Conservation (phyloP, 2,797 vertebrate genomes). For the Manis crassicaudata region DNA sequence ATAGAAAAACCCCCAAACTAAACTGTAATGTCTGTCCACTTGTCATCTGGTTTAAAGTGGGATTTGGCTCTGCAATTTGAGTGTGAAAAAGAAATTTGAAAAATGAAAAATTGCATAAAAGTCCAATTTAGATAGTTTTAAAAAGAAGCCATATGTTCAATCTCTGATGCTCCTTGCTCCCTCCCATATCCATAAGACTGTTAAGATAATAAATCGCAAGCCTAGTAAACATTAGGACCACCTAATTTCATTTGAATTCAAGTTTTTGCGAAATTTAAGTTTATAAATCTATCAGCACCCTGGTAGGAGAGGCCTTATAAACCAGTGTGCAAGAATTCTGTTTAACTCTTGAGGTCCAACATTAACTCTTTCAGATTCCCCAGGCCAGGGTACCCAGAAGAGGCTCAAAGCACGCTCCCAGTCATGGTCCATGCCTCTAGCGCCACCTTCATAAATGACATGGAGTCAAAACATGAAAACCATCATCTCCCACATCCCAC, state of each 20-base stretch:
- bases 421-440: not conserved
- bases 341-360: not conserved
- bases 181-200: not conserved
- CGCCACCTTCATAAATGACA: not conserved
- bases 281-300: not conserved
- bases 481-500: not conserved
- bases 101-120: conserved; percentile 65
- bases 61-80: conserved; percentile 54
- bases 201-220: conserved; percentile 35
- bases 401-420: not conserved
- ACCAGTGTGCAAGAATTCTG: not conserved
- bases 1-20: not conserved
- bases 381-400: not conserved
- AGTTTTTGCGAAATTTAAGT: not conserved
- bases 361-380: not conserved
- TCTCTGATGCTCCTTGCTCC: conserved; percentile 34
- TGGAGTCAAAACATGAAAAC: not conserved
- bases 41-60: conserved; percentile 47
- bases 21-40: conserved; percentile 48
- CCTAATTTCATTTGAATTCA: not conserved
- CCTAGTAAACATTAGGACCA: conserved; percentile 24
- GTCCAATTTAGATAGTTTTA: conserved; percentile 63
- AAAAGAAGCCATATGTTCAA: conserved; percentile 70
- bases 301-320: not conserved
- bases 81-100: conserved; percentile 57